Percentiles rank a stretch among this genome's conserved stretches.
Evolutionary conservation across 92 coral and sea anemone genomes (phyloP).

Genomic region (Metridium senile): DNA sequence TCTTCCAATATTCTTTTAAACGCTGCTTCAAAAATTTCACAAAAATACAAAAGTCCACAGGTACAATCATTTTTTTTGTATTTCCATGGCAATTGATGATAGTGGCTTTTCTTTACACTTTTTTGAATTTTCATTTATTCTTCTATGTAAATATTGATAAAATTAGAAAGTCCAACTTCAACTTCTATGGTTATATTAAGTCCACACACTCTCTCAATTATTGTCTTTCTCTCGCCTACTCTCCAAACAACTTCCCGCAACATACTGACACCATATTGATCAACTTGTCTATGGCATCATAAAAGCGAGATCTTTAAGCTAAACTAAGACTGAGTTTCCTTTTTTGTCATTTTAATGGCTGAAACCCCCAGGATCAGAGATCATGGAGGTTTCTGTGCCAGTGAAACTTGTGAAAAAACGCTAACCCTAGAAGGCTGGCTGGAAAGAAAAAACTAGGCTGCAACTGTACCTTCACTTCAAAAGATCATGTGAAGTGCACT

Average conservation of each 20-base stretch:
- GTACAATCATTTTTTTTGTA: too few relatives aligned
- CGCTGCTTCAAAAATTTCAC: too few relatives aligned
- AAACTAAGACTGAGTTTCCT: slow-evolving; percentile 13
- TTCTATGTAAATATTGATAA: too few relatives aligned
- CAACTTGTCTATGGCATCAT: slow-evolving; percentile 19
- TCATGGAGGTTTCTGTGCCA: slow-evolving; percentile 49
- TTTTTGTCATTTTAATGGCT: slow-evolving; percentile 25
- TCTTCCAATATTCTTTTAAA: too few relatives aligned
- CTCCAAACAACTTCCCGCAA: background rate
- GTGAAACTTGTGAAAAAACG: background rate
- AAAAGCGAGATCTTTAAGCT: background rate
- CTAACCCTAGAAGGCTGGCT: slow-evolving; percentile 74
- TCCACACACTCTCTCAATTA: background rate
- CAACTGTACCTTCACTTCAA: slow-evolving; percentile 95
- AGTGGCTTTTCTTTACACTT: too few relatives aligned
- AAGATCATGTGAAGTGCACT: slow-evolving; percentile 81
- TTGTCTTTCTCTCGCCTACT: background rate
- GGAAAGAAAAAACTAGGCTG: slow-evolving; percentile 97
- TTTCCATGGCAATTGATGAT: too few relatives aligned
- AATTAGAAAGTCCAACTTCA: too few relatives aligned
- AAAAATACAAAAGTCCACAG: too few relatives aligned
- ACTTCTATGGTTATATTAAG: too few relatives aligned
- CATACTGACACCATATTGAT: background rate
- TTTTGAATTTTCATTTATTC: too few relatives aligned
- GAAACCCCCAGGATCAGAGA: slow-evolving; percentile 49